Evolutionary conservation across 2,888 invertebrate genomes (phyloP), one percentile per base, ranked within the genome.

Genomic region (Phragmatobia fuliginosa): DNA sequence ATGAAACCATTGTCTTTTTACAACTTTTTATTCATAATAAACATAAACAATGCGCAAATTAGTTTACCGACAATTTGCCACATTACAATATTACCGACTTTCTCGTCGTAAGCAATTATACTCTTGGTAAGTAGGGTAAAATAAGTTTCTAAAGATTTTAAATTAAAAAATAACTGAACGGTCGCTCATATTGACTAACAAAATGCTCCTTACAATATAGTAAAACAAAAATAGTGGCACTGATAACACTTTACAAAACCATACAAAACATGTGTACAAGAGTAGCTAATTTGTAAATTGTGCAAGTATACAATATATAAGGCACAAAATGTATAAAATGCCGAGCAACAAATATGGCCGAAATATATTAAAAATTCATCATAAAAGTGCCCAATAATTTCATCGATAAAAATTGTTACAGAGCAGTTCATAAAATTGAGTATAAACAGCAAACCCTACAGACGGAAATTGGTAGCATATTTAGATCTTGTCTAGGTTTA

Each of bases 11-110:
- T 74, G 28, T 59, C 77, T 77, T 83, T 89, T 90, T 88, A 87
- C 88, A 90, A 88, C 84, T 87, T 92, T 91, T 94, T 93, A 93
- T 92, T 93, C 88, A 83, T 90, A 90, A 90, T 94, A 93, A 94
- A 94, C 92, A 91, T 93, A 90, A 93, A 94, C 93, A 91, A 91
- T 93, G 93, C 91, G 94, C 91, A 94, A 93, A 94, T 92, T 89
- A 92, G 88, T 88, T 87, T 87, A 88, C 81, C 79, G 83, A 87
- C 85, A 86, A 90, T 90, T 89, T 88, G 90, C 88, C 81, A 87
- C 86, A 87, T 87, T 87, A 87, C 81, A 85, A 81, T 80, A 82
- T 77, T 80, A 80, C 78, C 70, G 82, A 83, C 83, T 84, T 82
- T 78, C 79, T 75, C 77, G 75, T 81, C 82, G 83, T 81, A 85